Conservation (phyloP, 2,888 invertebrate genomes). For the Ceramica pisi region DNA sequence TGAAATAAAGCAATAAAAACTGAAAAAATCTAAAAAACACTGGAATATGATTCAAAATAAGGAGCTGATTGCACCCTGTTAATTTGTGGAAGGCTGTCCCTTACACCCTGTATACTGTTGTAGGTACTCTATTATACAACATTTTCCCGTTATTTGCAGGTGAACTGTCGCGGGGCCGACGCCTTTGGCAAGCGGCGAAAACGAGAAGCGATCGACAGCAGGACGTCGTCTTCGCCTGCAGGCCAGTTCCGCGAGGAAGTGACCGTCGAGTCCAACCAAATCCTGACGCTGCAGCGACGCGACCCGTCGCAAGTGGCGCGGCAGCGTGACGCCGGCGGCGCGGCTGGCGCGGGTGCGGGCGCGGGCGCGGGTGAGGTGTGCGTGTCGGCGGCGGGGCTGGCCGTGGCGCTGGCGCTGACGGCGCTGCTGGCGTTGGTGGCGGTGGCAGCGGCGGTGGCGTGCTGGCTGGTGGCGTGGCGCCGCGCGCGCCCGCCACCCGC, state of each 20-base stretch:
- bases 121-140: background rate
- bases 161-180: conserved; percentile 97
- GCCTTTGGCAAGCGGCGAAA: conserved; percentile 96
- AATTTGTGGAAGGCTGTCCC: too few relatives aligned
- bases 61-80: too few relatives aligned
- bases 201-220: conserved; percentile 90
- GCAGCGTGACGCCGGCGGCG: conserved; percentile 94
- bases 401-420: conserved; percentile 97
- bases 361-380: conserved; percentile 94
- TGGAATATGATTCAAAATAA: too few relatives aligned
- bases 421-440: conserved; percentile 97
- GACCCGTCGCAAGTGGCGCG: conserved; percentile 94
- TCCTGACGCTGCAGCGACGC: conserved; percentile 96
- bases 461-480: conserved; percentile 98
- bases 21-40: too few relatives aligned
- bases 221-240: conserved; percentile 92
- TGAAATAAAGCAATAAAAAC: too few relatives aligned
- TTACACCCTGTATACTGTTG: too few relatives aligned
- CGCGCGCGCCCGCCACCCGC: conserved; percentile 96
- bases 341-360: conserved; percentile 81
- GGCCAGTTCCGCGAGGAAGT: conserved; percentile 98
- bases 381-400: conserved; percentile 97
- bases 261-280: conserved; percentile 97
- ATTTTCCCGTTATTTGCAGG: conserved; percentile 84
- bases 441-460: conserved; percentile 98